Evolutionary conservation across 2,113 vertebrate genomes (phyloP).

Genomic region (Plotosus lineatus): DNA sequence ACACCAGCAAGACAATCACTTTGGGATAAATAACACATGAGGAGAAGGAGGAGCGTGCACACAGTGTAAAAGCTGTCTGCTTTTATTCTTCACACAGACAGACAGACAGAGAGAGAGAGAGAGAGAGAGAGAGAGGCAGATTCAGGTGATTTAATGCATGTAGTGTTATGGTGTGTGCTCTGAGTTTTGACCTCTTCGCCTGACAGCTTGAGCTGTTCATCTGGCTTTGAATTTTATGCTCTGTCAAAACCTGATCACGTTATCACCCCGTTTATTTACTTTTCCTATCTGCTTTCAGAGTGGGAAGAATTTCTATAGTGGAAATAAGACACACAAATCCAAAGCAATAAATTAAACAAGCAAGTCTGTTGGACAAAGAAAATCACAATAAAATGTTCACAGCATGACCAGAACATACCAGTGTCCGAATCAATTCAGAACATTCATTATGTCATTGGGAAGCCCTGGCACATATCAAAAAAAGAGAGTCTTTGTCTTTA

Average conservation of each 20-base stretch:
- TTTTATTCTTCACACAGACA: slow-evolving; percentile 31
- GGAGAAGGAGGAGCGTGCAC: slow-evolving; percentile 47
- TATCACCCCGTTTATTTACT: slow-evolving; percentile 55
- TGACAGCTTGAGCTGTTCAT: slow-evolving; percentile 53
- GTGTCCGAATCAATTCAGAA: slow-evolving; percentile 12
- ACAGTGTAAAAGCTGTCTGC: slow-evolving; percentile 57
- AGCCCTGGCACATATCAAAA: slow-evolving; percentile 1
- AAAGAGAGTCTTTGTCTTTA: slow-evolving; percentile 39
- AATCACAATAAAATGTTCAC: slow-evolving; percentile 32
- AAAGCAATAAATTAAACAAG: slow-evolving; percentile 32
- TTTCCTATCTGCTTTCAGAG: slow-evolving; percentile 48
- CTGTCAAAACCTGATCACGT: slow-evolving; percentile 62
- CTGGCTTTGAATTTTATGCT: slow-evolving; percentile 60
- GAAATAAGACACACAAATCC: slow-evolving; percentile 25
- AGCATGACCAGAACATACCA: slow-evolving; percentile 18
- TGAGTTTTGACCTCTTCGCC: slow-evolving; percentile 65
- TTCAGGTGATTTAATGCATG: slow-evolving; percentile 62
- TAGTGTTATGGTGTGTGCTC: slow-evolving; percentile 57
- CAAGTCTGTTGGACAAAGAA: background rate
- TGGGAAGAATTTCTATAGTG: slow-evolving; percentile 47
- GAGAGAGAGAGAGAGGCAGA: slow-evolving; percentile 19
- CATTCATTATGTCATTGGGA: slow-evolving; percentile 18
- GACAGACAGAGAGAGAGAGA: background rate
- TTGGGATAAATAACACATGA: slow-evolving; percentile 66
- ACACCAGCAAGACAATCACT: slow-evolving; percentile 56